These are phyloP conservation scores for Danio tinwini DNA, from an alignment of 2,797 vertebrate genomes.

Conservation along the genomic window DNA sequence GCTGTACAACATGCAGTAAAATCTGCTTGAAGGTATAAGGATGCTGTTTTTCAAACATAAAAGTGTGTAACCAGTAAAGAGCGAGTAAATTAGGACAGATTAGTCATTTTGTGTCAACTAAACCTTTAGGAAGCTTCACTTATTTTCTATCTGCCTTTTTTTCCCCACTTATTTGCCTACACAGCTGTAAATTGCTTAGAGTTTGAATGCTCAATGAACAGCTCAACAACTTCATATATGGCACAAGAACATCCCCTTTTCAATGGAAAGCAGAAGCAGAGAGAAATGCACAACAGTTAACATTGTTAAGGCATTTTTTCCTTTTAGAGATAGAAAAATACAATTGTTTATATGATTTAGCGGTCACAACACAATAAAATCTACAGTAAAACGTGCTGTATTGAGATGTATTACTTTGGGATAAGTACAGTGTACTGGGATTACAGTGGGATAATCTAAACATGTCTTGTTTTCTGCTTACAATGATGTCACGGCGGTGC, in stretches of 20 bases:
- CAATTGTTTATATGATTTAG: not conserved
- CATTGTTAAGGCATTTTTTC: not conserved
- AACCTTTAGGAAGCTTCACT: too few species aligned
- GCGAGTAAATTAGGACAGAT: too few species aligned
- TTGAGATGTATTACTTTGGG: not conserved
- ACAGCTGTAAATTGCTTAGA: not conserved
- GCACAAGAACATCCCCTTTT: not conserved
- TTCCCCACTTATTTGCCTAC: too few species aligned
- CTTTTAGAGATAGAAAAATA: not conserved
- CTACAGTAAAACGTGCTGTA: not conserved
- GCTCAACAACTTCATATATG: not conserved
- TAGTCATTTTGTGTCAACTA: too few species aligned
- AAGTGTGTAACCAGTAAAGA: too few species aligned
- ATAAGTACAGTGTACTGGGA: not conserved
- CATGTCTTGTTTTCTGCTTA: not conserved
- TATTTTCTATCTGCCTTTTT: too few species aligned
- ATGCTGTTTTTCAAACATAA: not conserved
- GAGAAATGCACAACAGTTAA: not conserved
- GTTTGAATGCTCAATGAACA: too few species aligned
- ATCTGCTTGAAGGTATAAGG: not conserved
- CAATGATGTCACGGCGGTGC: not conserved
- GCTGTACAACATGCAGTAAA: not conserved
- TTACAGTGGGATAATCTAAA: not conserved
- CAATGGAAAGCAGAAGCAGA: constrained; percentile 14
- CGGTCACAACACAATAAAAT: not conserved